A percentile compares a stretch with the other conserved stretches of the same genome.
phyloP scores from a whole-genome alignment of 2,113 vertebrate species.

The Phainopepla nitens region DNA sequence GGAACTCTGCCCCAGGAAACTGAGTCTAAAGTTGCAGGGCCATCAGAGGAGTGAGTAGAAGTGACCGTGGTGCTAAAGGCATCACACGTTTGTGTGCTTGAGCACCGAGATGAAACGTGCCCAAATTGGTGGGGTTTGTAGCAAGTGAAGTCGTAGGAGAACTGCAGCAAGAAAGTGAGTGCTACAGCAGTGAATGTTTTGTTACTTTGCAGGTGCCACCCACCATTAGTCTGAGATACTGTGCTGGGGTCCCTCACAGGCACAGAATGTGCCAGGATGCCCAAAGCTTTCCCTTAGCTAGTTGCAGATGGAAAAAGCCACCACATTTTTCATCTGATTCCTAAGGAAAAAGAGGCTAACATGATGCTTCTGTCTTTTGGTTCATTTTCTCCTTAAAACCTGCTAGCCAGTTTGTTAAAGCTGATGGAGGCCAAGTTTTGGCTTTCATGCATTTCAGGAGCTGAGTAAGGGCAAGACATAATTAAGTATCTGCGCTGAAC shows the following conservation, averaged over 20 bases:
- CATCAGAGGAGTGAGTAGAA: neutral
- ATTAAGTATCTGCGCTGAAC: neutral
- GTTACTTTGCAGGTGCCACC: neutral
- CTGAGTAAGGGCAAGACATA: neutral
- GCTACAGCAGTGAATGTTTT: neutral
- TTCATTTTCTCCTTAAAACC: neutral
- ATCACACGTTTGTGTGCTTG: rapidly evolving
- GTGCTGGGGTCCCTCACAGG: neutral
- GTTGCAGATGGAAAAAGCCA: neutral
- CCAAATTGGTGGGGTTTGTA: neutral
- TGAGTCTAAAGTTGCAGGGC: neutral
- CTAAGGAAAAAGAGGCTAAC: neutral
- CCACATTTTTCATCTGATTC: neutral
- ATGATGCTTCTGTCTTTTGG: rapidly evolving
- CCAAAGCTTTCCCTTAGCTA: neutral
- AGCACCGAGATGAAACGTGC: neutral
- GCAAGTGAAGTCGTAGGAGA: neutral
- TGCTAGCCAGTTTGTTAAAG: neutral
- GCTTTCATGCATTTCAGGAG: neutral
- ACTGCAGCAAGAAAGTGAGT: neutral
- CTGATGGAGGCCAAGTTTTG: rapidly evolving
- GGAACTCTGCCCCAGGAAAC: neutral
- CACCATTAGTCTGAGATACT: neutral
- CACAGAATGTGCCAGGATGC: rapidly evolving
- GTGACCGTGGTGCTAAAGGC: neutral